Conservation (phyloP, 2,113 vertebrate species). For the Phyllostomus discolor region DNA sequence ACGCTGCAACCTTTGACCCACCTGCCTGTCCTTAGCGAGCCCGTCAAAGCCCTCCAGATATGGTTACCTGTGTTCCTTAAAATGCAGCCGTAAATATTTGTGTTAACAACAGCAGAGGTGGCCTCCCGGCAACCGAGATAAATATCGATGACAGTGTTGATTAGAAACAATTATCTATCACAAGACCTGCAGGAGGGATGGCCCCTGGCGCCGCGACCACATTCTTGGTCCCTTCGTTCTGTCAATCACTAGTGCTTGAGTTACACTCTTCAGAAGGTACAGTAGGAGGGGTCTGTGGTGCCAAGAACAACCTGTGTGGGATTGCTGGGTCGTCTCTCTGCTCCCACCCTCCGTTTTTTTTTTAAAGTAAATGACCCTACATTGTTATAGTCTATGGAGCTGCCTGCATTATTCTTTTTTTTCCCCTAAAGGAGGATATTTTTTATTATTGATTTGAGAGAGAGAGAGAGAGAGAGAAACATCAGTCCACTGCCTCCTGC, state of each 20-base stretch:
- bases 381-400: too few species aligned
- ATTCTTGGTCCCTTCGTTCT: background rate
- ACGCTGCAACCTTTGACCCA: background rate
- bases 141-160: too few species aligned
- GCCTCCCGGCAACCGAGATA: background rate
- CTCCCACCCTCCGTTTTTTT: too few species aligned
- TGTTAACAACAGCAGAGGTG: background rate
- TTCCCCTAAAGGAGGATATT: too few species aligned
- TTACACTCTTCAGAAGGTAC: background rate
- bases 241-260: background rate
- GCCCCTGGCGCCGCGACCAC: background rate
- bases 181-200: background rate
- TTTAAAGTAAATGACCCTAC: too few species aligned
- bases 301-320: background rate
- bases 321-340: background rate
- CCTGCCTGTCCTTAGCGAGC: background rate
- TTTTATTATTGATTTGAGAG: too few species aligned
- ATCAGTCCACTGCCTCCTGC: too few species aligned
- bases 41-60: background rate
- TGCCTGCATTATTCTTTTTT: too few species aligned
- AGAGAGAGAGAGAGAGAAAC: too few species aligned
- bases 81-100: background rate
- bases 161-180: background rate
- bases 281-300: background rate
- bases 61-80: background rate